These are phyloP conservation scores for Periophthalmus modestus DNA, from an alignment of 2,113 vertebrate genomes.

Conservation along the genomic window DNA sequence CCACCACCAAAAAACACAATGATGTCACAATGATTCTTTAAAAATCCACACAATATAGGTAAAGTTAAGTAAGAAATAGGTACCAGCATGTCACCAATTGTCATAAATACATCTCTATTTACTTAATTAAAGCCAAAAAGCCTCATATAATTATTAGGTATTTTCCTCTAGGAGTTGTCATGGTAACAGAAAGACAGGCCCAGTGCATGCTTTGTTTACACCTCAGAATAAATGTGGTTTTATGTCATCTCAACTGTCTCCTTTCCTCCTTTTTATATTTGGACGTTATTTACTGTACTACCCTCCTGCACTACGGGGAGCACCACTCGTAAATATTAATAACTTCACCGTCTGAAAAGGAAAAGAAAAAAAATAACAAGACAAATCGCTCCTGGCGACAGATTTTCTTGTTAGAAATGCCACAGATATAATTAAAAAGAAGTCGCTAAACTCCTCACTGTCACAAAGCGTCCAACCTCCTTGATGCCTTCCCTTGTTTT, in stretches of 20 bases:
- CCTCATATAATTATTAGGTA: neutral
- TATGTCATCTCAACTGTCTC: neutral
- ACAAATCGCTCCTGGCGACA: neutral
- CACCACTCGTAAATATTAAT: neutral
- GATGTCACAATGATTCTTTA: too few relatives aligned
- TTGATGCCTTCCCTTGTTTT: too few relatives aligned
- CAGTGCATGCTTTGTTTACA: neutral
- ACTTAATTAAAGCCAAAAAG: neutral
- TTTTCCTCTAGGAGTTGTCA: neutral
- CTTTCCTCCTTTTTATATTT: neutral
- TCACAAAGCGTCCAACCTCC: too few relatives aligned
- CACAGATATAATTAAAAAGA: slow-evolving; percentile 1
- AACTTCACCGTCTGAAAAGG: neutral
- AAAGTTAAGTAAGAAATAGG: too few relatives aligned
- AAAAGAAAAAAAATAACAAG: neutral
- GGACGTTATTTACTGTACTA: slow-evolving; percentile 4
- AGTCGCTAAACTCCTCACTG: too few relatives aligned
- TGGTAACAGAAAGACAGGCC: neutral
- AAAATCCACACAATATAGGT: too few relatives aligned
- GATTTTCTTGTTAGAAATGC: slow-evolving; percentile 1
- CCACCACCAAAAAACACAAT: too few relatives aligned
- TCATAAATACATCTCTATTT: neutral
- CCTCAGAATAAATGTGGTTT: neutral
- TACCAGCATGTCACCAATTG: too few relatives aligned
- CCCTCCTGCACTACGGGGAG: neutral